Percentiles rank a stretch among this genome's conserved stretches.
These are phyloP conservation scores for Drosophila lacteicornis DNA, from an alignment of 1,140 invertebrate species.

Conservation along the genomic window DNA sequence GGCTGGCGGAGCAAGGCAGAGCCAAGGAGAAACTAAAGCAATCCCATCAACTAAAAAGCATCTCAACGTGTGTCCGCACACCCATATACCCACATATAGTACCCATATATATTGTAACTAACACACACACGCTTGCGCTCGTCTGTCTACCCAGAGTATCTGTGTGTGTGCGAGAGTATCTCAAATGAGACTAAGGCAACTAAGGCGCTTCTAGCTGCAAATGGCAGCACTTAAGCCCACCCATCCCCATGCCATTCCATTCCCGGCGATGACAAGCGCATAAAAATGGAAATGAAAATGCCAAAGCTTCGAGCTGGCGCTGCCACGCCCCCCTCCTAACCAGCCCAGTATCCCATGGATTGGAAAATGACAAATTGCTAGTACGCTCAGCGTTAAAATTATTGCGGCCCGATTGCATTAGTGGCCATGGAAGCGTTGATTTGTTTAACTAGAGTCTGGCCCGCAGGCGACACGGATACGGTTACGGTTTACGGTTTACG, in stretches of 20 bases:
- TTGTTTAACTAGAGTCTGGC: conserved; percentile 67
- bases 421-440: conserved; percentile 73
- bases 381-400: conserved; percentile 71
- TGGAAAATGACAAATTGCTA: conserved; percentile 77
- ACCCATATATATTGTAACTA: conserved; percentile 26
- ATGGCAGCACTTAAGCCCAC: conserved; percentile 78
- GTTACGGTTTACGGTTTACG: conserved; percentile 22
- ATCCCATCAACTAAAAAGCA: conserved; percentile 83
- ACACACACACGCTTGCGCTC: conserved; percentile 7
- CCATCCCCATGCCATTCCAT: conserved; percentile 21
- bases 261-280: conserved; percentile 70
- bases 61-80: conserved; percentile 70
- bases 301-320: conserved; percentile 56
- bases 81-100: conserved; percentile 14
- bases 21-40: conserved; percentile 69
- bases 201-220: conserved; percentile 73
- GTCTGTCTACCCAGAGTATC: neutral
- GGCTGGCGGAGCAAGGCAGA: conserved; percentile 6
- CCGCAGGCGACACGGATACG: conserved; percentile 34
- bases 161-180: conserved; percentile 45
- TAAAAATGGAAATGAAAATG: conserved; percentile 83
- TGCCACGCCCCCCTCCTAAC: conserved; percentile 2
- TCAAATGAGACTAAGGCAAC: conserved; percentile 74
- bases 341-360: conserved; percentile 22
- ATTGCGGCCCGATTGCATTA: conserved; percentile 80